These are phyloP conservation scores for Philaethria dido DNA, from an alignment of 2,888 invertebrate species.

Conservation along the genomic window DNA sequence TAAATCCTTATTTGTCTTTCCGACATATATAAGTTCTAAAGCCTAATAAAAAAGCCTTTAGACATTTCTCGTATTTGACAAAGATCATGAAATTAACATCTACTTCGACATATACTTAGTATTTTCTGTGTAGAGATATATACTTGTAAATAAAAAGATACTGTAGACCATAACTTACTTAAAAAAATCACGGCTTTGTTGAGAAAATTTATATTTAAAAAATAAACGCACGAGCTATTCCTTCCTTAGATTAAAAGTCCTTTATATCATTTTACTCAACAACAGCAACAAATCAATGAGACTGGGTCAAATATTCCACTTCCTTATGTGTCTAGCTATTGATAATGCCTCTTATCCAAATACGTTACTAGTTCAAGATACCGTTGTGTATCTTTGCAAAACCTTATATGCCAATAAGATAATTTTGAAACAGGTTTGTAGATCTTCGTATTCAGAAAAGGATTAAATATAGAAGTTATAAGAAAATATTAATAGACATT, in stretches of 20 bases:
- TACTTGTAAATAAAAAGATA: too few species aligned
- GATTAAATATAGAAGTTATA: neutral
- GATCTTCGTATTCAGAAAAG: neutral
- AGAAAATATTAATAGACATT: neutral
- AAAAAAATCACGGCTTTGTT: neutral
- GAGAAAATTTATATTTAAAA: neutral
- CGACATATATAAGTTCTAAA: neutral
- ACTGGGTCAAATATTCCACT: neutral
- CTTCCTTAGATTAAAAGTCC: too few species aligned
- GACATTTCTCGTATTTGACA: too few species aligned
- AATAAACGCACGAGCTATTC: neutral
- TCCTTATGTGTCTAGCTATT: slow-evolving; percentile 2
- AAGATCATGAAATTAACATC: neutral
- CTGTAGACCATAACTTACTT: neutral
- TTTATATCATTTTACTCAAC: neutral
- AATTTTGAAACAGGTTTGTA: slow-evolving; percentile 4
- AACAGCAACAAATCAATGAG: neutral
- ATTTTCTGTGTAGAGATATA: neutral
- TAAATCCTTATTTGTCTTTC: slow-evolving; percentile 4
- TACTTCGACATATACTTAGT: neutral
- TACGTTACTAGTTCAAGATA: slow-evolving; percentile 33
- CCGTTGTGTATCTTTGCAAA: slow-evolving; percentile 29
- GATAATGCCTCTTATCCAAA: slow-evolving; percentile 34
- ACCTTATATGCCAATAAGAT: slow-evolving; percentile 23
- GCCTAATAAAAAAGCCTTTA: neutral